Evolutionary conservation across 2,113 vertebrate genomes (phyloP), one percentile per base, ranked within the genome.

Genomic region (Tragelaphus imberbis): DNA sequence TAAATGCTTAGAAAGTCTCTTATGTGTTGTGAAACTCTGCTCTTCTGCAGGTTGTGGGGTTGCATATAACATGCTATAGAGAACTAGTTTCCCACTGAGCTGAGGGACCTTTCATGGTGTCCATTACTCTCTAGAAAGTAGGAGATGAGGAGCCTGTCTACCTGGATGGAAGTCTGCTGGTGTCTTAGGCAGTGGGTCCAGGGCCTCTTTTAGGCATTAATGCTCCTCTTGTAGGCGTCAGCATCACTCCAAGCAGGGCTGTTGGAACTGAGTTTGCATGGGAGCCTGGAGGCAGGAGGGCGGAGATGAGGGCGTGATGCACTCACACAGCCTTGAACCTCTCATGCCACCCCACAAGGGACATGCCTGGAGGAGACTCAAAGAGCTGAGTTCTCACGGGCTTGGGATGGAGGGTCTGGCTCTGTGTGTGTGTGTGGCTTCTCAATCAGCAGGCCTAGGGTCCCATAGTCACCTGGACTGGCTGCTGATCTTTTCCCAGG

Each of bases 311-410:
- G 23, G 5, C 8, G 0, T 28, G 63, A 30, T 3, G 3, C 17
- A 30, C 47, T 53, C 6, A 61, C 33, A 16, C 13, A 23, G 3
- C 55, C 19, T 86, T 2, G 0, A 1, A 1, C 33, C n/a, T n/a
- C 51, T 80, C 16, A 1, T 12, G 30, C 71, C 14, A 36, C 36
- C n/a, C 28, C 6, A 0, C 28, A 11, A 33, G 4, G 44, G 28
- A 1, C 19, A 7, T 59, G 59, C 10, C 51, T 65, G 85, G 33
- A 58, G 36, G n/a, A 56, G 30, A 33, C 25, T 17, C 56, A 27
- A 33, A 40, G 56, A 68, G 17, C 25, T 65, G 65, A 91, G 11
- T 68, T 25, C 10, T 33, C 58, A 4, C 19, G 12, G 30, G 10
- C 19, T 17, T 11, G 7, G 71, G 40, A 30, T 44, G n/a, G 16